These are phyloP conservation scores for Halesus radiatus DNA, from an alignment of 1,140 invertebrate species.

Conservation along the genomic window DNA sequence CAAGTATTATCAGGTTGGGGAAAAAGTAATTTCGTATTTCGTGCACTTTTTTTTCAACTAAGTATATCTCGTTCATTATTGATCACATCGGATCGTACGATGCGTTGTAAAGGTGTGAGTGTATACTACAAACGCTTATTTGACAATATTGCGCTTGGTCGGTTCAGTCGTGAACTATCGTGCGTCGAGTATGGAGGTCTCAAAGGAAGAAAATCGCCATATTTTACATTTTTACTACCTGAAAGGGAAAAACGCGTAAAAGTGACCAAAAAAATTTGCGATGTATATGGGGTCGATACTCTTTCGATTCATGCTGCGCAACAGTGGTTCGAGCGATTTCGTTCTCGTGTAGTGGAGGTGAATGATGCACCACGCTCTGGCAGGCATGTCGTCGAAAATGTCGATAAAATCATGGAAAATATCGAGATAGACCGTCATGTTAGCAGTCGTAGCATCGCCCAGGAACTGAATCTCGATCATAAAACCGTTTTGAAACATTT, in stretches of 20 bases:
- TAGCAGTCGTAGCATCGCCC: constrained; percentile 17
- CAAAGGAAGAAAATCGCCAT: constrained; percentile 17
- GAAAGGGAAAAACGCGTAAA: too few relatives aligned
- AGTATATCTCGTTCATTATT: constrained; percentile 18
- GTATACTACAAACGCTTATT: constrained; percentile 1
- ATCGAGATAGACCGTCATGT: constrained; percentile 19
- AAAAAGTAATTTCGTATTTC: too few relatives aligned
- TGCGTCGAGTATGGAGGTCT: constrained; percentile 8
- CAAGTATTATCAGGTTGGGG: too few relatives aligned
- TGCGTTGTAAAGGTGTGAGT: not conserved
- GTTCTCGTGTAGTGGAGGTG: constrained; percentile 9
- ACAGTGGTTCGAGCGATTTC: constrained; percentile 13
- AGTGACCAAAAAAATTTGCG: too few relatives aligned
- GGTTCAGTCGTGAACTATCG: constrained; percentile 39
- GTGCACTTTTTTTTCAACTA: constrained; percentile 35
- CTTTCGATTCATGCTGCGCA: too few relatives aligned
- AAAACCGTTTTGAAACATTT: constrained; percentile 18
- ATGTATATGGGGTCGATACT: too few relatives aligned
- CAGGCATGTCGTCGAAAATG: constrained; percentile 2
- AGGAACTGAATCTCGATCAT: constrained; percentile 15
- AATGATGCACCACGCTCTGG: constrained; percentile 21
- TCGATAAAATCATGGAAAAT: constrained; percentile 14
- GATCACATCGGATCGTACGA: not conserved
- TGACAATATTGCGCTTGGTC: constrained; percentile 52
- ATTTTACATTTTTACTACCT: too few relatives aligned